phyloP scores from a whole-genome alignment of 2,113 vertebrate species.

The Martes martes region DNA sequence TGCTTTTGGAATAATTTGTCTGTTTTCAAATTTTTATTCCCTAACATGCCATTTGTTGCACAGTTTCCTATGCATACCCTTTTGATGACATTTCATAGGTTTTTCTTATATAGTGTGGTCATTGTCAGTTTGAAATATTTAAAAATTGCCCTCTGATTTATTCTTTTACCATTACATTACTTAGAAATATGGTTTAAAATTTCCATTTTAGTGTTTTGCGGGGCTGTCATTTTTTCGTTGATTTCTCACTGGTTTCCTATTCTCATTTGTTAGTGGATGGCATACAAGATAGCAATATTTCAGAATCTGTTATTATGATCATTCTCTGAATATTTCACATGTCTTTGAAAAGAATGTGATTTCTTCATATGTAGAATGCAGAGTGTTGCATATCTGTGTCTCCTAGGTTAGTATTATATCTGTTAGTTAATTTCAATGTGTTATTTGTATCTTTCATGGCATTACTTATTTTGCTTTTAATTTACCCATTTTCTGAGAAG shows the following conservation, averaged over 20 bases:
- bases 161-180: background rate
- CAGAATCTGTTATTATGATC: background rate
- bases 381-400: background rate
- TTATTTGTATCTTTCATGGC: background rate
- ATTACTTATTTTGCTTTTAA: conserved; percentile 1
- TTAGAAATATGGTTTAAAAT: conserved; percentile 15
- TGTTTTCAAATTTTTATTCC: conserved; percentile 3
- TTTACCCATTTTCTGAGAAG: background rate
- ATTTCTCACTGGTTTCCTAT: background rate
- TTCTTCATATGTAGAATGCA: background rate
- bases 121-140: conserved; percentile 20
- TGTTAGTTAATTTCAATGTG: background rate
- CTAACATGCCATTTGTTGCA: background rate
- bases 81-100: background rate
- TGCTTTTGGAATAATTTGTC: background rate
- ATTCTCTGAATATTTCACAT: background rate
- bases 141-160: background rate
- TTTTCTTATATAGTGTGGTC: background rate
- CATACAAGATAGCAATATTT: background rate
- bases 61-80: background rate
- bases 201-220: background rate
- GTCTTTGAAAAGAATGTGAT: conserved; percentile 1
- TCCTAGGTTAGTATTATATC: background rate
- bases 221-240: background rate
- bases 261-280: background rate